phyloP scores from a whole-genome alignment of 2,888 invertebrate species.

The Polydesmus complanatus region DNA sequence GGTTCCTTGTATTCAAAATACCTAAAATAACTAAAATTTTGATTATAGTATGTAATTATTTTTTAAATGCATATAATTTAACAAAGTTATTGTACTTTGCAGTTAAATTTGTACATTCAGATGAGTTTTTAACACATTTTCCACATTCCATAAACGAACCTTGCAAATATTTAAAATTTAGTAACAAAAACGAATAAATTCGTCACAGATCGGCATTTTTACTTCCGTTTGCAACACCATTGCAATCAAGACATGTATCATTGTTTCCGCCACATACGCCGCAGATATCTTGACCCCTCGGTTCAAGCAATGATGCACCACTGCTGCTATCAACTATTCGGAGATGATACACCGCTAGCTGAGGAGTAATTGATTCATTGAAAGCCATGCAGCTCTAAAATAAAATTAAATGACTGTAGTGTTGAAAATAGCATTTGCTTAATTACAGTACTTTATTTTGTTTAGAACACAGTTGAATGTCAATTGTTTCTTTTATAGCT shows the following conservation, averaged over 20 bases:
- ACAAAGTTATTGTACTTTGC: no score
- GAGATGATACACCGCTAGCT: background rate
- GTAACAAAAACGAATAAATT: conserved; percentile 1
- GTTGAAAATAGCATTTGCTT: background rate
- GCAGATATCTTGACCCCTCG: background rate
- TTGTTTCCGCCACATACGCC: conserved; percentile 5
- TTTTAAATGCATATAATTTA: no score
- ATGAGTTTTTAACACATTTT: background rate
- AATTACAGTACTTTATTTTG: conserved; percentile 4
- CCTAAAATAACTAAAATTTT: no score
- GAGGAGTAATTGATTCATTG: background rate
- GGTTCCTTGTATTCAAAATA: background rate
- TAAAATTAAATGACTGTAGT: background rate
- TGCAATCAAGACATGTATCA: background rate
- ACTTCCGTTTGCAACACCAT: background rate
- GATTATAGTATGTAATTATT: no score
- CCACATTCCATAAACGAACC: background rate
- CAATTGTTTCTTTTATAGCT: background rate
- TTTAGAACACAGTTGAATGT: background rate
- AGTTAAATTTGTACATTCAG: no score
- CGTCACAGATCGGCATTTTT: background rate
- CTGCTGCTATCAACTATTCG: background rate
- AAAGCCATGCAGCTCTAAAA: background rate
- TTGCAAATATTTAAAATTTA: no score
- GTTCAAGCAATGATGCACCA: background rate